Conservation (phyloP, 2,888 invertebrate species). For the Coleophora flavipennella region DNA sequence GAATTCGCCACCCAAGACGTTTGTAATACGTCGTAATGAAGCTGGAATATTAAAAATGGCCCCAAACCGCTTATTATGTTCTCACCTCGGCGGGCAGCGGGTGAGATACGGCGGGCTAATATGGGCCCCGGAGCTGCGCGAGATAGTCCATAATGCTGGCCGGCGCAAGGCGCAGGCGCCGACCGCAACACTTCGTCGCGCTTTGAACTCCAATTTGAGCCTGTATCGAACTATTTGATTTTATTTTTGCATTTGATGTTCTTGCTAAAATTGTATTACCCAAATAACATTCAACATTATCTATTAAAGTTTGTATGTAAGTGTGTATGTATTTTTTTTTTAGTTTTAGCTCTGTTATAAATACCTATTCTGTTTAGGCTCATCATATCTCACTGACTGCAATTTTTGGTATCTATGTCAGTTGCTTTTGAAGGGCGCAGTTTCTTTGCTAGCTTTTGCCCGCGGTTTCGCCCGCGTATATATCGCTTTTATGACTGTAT, state of each 20-base stretch:
- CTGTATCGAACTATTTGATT: conserved; percentile 12
- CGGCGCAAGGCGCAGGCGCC: conserved; percentile 45
- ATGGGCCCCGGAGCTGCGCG: conserved; percentile 32
- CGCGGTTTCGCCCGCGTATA: too few species aligned
- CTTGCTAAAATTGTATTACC: too few species aligned
- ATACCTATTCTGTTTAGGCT: too few species aligned
- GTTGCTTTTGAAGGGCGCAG: too few species aligned
- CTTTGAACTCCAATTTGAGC: conserved; percentile 5
- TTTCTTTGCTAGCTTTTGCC: too few species aligned
- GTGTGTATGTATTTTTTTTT: too few species aligned
- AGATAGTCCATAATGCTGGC: not conserved
- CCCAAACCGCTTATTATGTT: conserved; percentile 70
- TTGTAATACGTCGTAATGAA: conserved; percentile 71
- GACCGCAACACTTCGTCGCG: conserved; percentile 20
- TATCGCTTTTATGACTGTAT: too few species aligned
- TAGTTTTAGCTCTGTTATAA: too few species aligned
- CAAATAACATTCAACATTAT: too few species aligned
- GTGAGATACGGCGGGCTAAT: conserved; percentile 68
- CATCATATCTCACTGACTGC: too few species aligned
- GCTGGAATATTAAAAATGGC: conserved; percentile 71
- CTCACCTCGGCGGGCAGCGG: conserved; percentile 65
- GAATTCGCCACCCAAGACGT: conserved; percentile 73
- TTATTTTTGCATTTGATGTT: not conserved
- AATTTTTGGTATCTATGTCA: too few species aligned
- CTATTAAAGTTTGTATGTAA: too few species aligned